These are phyloP conservation scores for Piezodorus guildinii DNA, from an alignment of 1,140 invertebrate genomes.

Conservation along the genomic window DNA sequence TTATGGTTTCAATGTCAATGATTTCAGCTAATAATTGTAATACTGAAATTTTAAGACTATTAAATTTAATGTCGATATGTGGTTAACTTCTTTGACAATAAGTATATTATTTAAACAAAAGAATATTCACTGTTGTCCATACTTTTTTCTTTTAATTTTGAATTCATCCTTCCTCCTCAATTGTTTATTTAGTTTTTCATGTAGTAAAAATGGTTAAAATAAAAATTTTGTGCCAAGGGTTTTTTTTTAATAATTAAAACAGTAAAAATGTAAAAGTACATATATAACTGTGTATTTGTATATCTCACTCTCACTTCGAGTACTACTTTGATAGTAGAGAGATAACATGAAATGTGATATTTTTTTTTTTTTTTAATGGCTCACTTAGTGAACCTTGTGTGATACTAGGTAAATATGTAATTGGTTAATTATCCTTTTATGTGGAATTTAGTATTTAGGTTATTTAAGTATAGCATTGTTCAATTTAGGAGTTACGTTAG, in stretches of 20 bases:
- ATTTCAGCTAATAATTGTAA: too few relatives aligned
- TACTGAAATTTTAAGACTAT: too few relatives aligned
- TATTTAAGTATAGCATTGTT: not conserved
- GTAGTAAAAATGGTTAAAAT: not conserved
- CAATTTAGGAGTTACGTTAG: not conserved
- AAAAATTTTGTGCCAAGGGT: not conserved
- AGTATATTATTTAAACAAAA: too few relatives aligned
- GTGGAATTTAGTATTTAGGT: not conserved
- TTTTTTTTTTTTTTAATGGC: not conserved
- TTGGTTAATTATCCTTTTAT: not conserved
- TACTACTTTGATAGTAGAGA: not conserved
- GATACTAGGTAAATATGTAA: slow-evolving; percentile 1
- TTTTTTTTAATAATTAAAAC: not conserved
- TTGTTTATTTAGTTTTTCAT: not conserved
- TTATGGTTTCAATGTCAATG: too few relatives aligned
- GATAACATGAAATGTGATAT: not conserved
- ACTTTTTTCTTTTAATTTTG: too few relatives aligned
- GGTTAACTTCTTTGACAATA: too few relatives aligned
- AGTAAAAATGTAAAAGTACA: not conserved
- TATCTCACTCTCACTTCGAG: not conserved
- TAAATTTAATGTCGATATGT: too few relatives aligned
- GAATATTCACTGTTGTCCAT: too few relatives aligned
- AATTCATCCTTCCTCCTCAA: not conserved
- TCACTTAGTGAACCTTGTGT: slow-evolving; percentile 3
- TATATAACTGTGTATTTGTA: not conserved